Base-by-base conservation (phyloP, 2,888 invertebrate genomes). In the Drosophila barbarae region DNA sequence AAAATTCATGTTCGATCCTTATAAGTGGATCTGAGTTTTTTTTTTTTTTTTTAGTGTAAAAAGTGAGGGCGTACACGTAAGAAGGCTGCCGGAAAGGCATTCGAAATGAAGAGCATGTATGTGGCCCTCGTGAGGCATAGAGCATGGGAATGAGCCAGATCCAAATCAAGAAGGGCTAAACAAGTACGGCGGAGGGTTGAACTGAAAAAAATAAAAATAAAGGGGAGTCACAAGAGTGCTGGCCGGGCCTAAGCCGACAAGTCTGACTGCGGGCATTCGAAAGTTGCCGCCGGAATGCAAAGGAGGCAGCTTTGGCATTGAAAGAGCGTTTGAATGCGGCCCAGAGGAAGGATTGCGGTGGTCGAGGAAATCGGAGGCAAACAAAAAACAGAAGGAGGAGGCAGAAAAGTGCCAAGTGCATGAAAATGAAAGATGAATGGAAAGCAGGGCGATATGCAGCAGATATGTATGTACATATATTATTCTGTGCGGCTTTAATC, bases 41-140 rank as follows among this genome's bases (percentile, higher is more conserved):
- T n/a, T n/a, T n/a, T n/a, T n/a, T n/a, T 23, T 7, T 5, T 32
- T 42, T 8, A 6, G 59, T 59, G 58, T 59, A 59, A 1, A 12
- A 34, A 35, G 58, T 36, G 32, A 7, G 44, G 63, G 49, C 46
- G 64, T 35, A 35, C 42, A 42, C 36, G 36, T 46, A 51, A 69
- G 59, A 38, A 23, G 46, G 38, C 58, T 65, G 38, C 46, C 64
- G 70, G 69, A 72, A 73, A 77, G 68, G 63, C 84, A 84, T 84
- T 81, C 60, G 64, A 69, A 84, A 80, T 81, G 79, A 84, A 80
- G 79, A 78, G 82, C 82, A 82, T 80, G 84, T 58, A 61, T 58
- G 49, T 57, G 66, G 56, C 66, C 53, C 71, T 80, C 73, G 78
- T 72, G 41, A 47, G 46, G 28, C 12, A 55, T 30, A 41, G 34